Evolutionary conservation across 2,797 vertebrate genomes (phyloP).

Genomic region (Simalia tracyae): DNA sequence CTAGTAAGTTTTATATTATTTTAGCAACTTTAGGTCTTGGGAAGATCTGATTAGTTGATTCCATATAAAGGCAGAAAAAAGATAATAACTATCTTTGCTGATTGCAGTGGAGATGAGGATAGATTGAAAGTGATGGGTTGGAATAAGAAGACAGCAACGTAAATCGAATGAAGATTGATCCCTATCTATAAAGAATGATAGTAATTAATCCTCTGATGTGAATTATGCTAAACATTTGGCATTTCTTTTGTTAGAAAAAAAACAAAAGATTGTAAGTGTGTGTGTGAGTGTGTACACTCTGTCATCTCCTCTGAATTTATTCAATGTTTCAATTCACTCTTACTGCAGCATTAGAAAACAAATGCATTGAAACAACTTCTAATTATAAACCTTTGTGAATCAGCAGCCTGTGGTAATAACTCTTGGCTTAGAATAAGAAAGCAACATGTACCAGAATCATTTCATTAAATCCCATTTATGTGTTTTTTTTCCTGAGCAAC

Average conservation of each 20-base stretch:
- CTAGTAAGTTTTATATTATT: not conserved
- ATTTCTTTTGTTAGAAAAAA: not conserved
- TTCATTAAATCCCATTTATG: constrained; percentile 2
- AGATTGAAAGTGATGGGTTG: not conserved
- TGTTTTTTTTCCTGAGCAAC: constrained; percentile 1
- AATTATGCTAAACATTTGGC: not conserved
- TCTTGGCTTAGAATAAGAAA: not conserved
- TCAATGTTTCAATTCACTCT: not conserved
- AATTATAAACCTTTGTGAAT: constrained; percentile 12
- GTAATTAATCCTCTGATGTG: not conserved
- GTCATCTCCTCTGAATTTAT: not conserved
- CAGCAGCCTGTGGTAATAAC: not conserved
- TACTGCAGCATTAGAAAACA: not conserved
- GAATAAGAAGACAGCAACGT: not conserved
- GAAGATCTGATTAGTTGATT: not conserved
- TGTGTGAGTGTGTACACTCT: not conserved
- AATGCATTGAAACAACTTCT: constrained; percentile 1
- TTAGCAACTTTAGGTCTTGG: not conserved
- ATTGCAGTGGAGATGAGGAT: not conserved
- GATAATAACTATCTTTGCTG: not conserved
- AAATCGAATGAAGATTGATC: not conserved
- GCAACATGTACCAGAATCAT: not conserved
- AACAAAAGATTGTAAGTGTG: not conserved
- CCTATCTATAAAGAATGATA: not conserved
- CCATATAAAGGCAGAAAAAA: not conserved